Conservation (phyloP, 2,797 vertebrate species). For the Dallia pectoralis region DNA sequence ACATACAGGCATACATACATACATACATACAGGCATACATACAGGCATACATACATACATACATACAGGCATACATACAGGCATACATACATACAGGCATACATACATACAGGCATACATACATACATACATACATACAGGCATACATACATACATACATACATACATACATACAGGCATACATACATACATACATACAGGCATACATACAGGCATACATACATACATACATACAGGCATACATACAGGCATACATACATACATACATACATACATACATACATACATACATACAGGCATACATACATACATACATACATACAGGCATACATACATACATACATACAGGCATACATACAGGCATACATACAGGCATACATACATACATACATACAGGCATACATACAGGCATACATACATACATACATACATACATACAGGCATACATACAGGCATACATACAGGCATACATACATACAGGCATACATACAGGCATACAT, state of each 20-base stretch:
- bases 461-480: neutral
- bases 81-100: conserved; percentile 11
- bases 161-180: too few relatives aligned
- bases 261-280: too few relatives aligned
- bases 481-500: conserved; percentile 14
- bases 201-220: conserved; percentile 14
- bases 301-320: too few relatives aligned
- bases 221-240: too few relatives aligned
- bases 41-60: neutral
- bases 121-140: too few relatives aligned
- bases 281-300: conserved; percentile 10
- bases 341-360: conserved; percentile 13
- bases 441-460: conserved; percentile 18
- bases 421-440: too few relatives aligned
- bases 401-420: conserved; percentile 13
- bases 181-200: too few relatives aligned
- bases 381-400: too few relatives aligned
- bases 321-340: neutral
- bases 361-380: conserved; percentile 14
- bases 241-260: conserved; percentile 13
- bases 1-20: conserved; percentile 13
- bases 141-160: neutral
- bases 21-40: too few relatives aligned
- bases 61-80: too few relatives aligned
- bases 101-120: conserved; percentile 9